These are phyloP conservation scores for Phenganax subtilis DNA, from an alignment of 92 coral and sea anemone species.

Conservation along the genomic window DNA sequence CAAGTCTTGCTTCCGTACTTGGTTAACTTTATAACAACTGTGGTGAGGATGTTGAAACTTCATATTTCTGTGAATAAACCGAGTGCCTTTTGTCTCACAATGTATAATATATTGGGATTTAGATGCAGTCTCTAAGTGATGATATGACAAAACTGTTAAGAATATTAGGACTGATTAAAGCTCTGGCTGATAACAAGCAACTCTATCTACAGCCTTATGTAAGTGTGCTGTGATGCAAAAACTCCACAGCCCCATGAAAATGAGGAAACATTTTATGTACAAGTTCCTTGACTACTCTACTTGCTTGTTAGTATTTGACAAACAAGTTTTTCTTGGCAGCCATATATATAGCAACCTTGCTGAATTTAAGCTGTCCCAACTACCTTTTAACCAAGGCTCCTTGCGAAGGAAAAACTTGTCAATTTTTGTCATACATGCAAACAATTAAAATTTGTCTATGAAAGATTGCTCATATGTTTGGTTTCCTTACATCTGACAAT, in stretches of 20 bases:
- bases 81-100: not conserved
- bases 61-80: not conserved
- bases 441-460: too few relatives aligned
- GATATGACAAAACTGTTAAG: slow-evolving; percentile 77
- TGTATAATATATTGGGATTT: slow-evolving; percentile 11
- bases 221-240: slow-evolving; percentile 33
- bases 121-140: slow-evolving; percentile 79
- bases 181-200: slow-evolving; percentile 70
- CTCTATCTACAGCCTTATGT: slow-evolving; percentile 88
- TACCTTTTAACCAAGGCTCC: too few relatives aligned
- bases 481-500: too few relatives aligned
- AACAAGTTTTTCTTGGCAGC: too few relatives aligned
- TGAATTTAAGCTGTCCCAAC: too few relatives aligned
- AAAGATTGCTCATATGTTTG: too few relatives aligned
- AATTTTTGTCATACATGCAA: too few relatives aligned
- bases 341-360: too few relatives aligned
- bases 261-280: too few relatives aligned
- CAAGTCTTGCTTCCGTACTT: slow-evolving; percentile 75
- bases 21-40: slow-evolving; percentile 79
- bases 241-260: not conserved
- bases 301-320: too few relatives aligned
- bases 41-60: slow-evolving; percentile 53
- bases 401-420: too few relatives aligned
- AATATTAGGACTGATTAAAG: slow-evolving; percentile 65
- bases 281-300: too few relatives aligned